Conservation (phyloP, 2,888 invertebrate species). For the Xylophagus ater region DNA sequence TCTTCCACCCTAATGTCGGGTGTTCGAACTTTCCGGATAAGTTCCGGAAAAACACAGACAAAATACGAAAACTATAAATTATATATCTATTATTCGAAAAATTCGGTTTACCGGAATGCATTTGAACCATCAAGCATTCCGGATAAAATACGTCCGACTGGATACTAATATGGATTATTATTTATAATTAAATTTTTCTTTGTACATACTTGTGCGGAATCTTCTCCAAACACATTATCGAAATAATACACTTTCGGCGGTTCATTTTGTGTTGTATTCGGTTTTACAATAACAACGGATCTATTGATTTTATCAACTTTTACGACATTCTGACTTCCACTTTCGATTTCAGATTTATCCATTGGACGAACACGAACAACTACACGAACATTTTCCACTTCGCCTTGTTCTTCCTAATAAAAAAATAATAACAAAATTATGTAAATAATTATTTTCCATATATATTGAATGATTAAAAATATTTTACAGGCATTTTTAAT, state of each 20-base stretch:
- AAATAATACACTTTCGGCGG: slow-evolving; percentile 86
- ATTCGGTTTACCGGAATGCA: too few species aligned
- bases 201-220: slow-evolving; percentile 69
- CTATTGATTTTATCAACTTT: slow-evolving; percentile 66
- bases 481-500: not conserved
- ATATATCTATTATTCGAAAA: too few species aligned
- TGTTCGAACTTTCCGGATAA: too few species aligned
- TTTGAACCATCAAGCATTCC: too few species aligned
- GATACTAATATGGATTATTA: too few species aligned
- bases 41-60: too few species aligned
- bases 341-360: slow-evolving; percentile 69
- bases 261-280: slow-evolving; percentile 57
- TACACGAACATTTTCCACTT: slow-evolving; percentile 90
- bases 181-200: too few species aligned
- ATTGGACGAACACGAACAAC: slow-evolving; percentile 91
- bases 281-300: slow-evolving; percentile 66
- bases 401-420: slow-evolving; percentile 35
- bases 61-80: too few species aligned
- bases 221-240: slow-evolving; percentile 84
- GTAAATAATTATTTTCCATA: not conserved
- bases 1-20: too few species aligned
- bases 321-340: slow-evolving; percentile 60
- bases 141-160: too few species aligned
- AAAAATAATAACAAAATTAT: not conserved
- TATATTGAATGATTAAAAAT: too few species aligned